Base-by-base conservation (phyloP, 2,797 vertebrate genomes). In the Malurus leucopterus region DNA sequence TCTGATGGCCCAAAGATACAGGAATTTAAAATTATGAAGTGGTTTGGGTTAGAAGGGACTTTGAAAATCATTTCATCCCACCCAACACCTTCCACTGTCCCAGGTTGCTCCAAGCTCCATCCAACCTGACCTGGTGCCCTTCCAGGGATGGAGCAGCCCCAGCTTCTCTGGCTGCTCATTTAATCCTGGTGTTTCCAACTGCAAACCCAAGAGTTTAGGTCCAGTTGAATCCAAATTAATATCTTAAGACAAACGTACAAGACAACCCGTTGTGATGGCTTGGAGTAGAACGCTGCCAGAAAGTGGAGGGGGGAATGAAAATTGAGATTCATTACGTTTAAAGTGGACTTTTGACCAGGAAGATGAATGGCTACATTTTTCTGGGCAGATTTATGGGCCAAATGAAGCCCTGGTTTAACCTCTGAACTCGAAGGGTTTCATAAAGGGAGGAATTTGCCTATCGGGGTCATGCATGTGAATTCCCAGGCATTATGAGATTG, bases 391-490 rank as follows among this genome's bases (percentile, higher is more conserved):
- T 91, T 90, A 89, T 20, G 65, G 82, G 59, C 44, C 86, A 85
- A 62, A 71, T 30, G 58, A 90, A 54, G n/a, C 82, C 69, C 75
- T 83, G 79, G 63, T 68, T 93, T 93, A 91, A 93, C 90, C 86
- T 76, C 75, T 90, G 82, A 90, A 74, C 90, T 87, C 10, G 0
- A n/a, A 24, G 29, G 74, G 38, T 53, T 93, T 70, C 64, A 59
- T 41, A 59, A 84, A 64, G 59, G 58, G 47, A 83, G 47, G 73
- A 85, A 80, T 93, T 89, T 72, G 65, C 61, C 70, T 80, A 1
- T 19, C 4, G 20, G 29, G 72, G 82, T 89, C 75, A 29, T 1
- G 3, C 67, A 24, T 27, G 27, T 30, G 32, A 54, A 41, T 94
- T 85, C 68, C 62, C 79, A 92, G 78, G 72, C 90, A 51, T 50